These are phyloP conservation scores for Drosophila nebulosa DNA, from an alignment of 1,140 invertebrate genomes.

Conservation along the genomic window DNA sequence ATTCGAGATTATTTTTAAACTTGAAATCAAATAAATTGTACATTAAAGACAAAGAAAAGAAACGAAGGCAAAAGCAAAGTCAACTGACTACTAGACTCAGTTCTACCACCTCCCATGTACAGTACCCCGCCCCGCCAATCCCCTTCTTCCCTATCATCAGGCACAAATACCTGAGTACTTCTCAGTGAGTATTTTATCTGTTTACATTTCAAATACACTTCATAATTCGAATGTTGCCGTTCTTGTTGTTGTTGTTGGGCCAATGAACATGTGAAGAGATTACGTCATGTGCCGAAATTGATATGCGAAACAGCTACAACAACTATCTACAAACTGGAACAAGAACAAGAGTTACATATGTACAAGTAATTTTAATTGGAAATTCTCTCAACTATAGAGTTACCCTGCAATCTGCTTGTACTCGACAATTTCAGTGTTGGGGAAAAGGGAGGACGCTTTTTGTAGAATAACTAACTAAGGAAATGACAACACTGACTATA, in stretches of 20 bases:
- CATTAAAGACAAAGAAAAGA: background rate
- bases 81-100: background rate
- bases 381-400: background rate
- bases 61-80: background rate
- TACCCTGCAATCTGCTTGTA: background rate
- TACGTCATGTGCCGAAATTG: slow-evolving; percentile 77
- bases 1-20: background rate
- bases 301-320: slow-evolving; percentile 60
- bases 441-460: background rate
- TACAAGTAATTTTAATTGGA: background rate
- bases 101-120: background rate
- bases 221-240: slow-evolving; percentile 47
- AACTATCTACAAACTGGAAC: slow-evolving; percentile 19
- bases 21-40: background rate
- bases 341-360: slow-evolving; percentile 14
- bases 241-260: slow-evolving; percentile 27
- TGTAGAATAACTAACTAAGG: background rate
- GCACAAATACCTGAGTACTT: too few relatives aligned
- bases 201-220: slow-evolving; percentile 75
- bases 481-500: too few relatives aligned
- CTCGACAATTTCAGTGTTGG: too few relatives aligned
- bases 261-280: slow-evolving; percentile 74
- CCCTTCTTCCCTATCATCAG: background rate
- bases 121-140: background rate
- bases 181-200: slow-evolving; percentile 51